These are phyloP conservation scores for Danaus melanippus DNA, from an alignment of 1,140 invertebrate genomes.

Conservation along the genomic window DNA sequence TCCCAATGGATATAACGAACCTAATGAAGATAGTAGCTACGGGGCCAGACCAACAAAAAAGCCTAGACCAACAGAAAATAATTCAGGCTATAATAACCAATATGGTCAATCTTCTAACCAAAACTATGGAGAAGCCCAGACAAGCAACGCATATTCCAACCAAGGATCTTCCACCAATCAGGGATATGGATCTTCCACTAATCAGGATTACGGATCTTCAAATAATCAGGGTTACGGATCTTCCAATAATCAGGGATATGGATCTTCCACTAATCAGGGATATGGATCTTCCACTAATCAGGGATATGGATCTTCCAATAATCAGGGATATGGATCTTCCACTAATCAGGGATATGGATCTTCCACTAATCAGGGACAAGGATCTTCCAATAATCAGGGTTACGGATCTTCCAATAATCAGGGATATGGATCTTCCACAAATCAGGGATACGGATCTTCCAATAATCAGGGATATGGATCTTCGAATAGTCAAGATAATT, in stretches of 20 bases:
- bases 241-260: no score
- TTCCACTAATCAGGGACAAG: conserved; percentile 17
- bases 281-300: conserved; percentile 3
- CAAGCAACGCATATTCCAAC: conserved; percentile 10
- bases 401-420: no score
- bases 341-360: no score
- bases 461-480: conserved; percentile 16
- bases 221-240: conserved; percentile 15
- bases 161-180: conserved; percentile 16
- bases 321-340: conserved; percentile 14
- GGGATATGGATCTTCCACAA: conserved; percentile 11
- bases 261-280: conserved; percentile 15
- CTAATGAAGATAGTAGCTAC: conserved; percentile 15
- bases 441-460: conserved; percentile 20
- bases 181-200: conserved; percentile 8
- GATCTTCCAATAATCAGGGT: background rate
- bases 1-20: conserved; percentile 2
- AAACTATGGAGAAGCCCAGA: conserved; percentile 17
- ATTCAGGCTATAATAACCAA: conserved; percentile 10
- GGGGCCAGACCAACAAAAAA: conserved; percentile 18
- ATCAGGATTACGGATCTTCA: no score
- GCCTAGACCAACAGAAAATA: conserved; percentile 16
- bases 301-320: no score
- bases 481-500: no score
- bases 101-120: conserved; percentile 12